phyloP scores from a whole-genome alignment of 1,140 invertebrate genomes.

The Polypedilum pembai region DNA sequence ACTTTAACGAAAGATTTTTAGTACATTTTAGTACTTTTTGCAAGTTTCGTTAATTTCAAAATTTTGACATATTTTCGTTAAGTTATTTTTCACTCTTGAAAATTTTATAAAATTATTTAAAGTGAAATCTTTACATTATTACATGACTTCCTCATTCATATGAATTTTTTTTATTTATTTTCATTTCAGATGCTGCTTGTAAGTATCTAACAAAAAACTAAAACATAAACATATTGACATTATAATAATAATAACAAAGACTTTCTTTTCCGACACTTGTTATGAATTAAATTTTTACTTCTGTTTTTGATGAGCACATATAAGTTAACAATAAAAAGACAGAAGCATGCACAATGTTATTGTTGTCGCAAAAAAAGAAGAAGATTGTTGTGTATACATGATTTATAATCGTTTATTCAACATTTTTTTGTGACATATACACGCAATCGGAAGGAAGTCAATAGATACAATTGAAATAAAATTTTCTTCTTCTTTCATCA shows the following conservation, averaged over 20 bases:
- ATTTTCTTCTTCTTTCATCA: conserved; percentile 32
- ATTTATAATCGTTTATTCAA: no score
- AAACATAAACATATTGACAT: conserved; percentile 8
- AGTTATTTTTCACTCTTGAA: no score
- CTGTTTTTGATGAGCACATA: neutral
- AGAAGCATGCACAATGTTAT: neutral
- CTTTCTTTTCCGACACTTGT: conserved; percentile 1
- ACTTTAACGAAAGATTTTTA: no score
- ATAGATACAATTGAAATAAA: neutral
- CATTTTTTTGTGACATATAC: neutral
- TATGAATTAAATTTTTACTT: neutral
- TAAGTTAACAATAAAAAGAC: conserved; percentile 1
- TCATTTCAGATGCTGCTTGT: conserved; percentile 18
- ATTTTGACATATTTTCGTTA: no score
- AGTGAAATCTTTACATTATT: neutral
- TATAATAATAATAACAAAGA: neutral
- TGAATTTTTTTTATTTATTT: neutral
- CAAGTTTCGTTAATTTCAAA: no score
- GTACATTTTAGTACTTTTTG: no score
- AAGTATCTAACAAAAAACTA: no score
- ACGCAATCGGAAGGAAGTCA: neutral
- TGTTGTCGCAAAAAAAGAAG: neutral
- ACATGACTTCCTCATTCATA: neutral
- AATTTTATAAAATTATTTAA: conserved; percentile 39
- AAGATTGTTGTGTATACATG: neutral